Conservation (phyloP, 2,888 invertebrate genomes). For the Noctua janthina region DNA sequence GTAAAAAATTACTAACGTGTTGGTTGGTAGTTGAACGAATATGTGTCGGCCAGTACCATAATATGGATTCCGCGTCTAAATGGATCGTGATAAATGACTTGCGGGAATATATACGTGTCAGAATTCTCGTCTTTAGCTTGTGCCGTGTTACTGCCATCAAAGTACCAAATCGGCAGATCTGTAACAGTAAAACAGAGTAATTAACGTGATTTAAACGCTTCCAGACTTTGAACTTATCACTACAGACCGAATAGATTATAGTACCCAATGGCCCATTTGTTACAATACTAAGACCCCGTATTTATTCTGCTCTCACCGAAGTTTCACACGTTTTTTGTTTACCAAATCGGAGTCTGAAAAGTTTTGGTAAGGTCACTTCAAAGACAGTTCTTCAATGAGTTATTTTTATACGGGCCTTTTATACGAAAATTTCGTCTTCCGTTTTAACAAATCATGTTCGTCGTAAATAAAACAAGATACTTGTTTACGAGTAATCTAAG, state of each 20-base stretch:
- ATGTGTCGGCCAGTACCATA: conserved; percentile 94
- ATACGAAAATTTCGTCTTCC: not conserved
- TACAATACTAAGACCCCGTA: not conserved
- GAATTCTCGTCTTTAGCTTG: conserved; percentile 92
- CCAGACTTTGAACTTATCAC: conserved; percentile 48
- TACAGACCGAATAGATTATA: conserved; percentile 21
- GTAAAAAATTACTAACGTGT: conserved; percentile 75
- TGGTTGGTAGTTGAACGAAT: conserved; percentile 91
- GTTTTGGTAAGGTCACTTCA: not conserved
- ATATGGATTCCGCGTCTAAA: conserved; percentile 94
- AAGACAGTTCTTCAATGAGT: not conserved
- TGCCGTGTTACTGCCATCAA: conserved; percentile 93
- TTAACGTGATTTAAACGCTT: conserved; percentile 55
- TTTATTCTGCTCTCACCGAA: not conserved
- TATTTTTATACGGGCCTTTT: not conserved
- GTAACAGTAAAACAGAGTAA: conserved; percentile 70
- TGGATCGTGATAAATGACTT: conserved; percentile 95
- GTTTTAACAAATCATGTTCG: not conserved
- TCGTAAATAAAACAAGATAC: not conserved
- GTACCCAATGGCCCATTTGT: not conserved
- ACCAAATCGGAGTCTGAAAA: not conserved
- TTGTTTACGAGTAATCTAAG: not conserved
- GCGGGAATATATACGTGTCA: conserved; percentile 94
- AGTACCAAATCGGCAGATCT: conserved; percentile 94
- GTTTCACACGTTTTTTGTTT: not conserved